Evolutionary conservation across 1,140 invertebrate genomes (phyloP).

Genomic region (Drosophila sproati): DNA sequence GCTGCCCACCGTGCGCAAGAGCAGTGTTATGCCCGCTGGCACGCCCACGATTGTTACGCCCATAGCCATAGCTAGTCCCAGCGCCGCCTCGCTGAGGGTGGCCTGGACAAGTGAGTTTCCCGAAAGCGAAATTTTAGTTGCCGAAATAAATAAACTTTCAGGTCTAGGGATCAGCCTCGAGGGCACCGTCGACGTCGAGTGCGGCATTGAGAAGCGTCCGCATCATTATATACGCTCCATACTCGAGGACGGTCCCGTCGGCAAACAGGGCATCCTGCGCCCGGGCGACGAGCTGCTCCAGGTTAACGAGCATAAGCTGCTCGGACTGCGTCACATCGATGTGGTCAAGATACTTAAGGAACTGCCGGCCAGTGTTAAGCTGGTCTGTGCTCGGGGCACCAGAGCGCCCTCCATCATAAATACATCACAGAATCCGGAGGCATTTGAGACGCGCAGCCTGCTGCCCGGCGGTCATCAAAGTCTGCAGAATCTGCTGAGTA

Average conservation of each 20-base stretch:
- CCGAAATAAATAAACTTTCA: slow-evolving; percentile 93
- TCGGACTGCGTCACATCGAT: slow-evolving; percentile 94
- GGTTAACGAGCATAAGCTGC: slow-evolving; percentile 94
- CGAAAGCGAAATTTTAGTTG: slow-evolving; percentile 90
- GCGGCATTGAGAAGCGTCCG: slow-evolving; percentile 92
- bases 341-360: slow-evolving; percentile 96
- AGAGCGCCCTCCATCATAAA: slow-evolving; percentile 89
- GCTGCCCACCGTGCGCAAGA: slow-evolving; percentile 10
- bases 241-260: slow-evolving; percentile 94
- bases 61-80: slow-evolving; percentile 56
- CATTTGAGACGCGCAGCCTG: slow-evolving; percentile 91
- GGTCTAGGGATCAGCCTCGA: slow-evolving; percentile 96
- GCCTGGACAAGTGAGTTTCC: slow-evolving; percentile 91
- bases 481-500: slow-evolving; percentile 88
- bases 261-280: slow-evolving; percentile 90
- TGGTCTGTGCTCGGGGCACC: slow-evolving; percentile 89
- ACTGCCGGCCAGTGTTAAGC: slow-evolving; percentile 91
- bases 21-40: slow-evolving; percentile 10
- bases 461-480: slow-evolving; percentile 91
- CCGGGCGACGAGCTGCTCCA: slow-evolving; percentile 95
- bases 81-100: slow-evolving; percentile 70
- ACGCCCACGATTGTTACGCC: slow-evolving; percentile 5
- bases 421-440: slow-evolving; percentile 90
- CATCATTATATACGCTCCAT: slow-evolving; percentile 95
- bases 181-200: slow-evolving; percentile 95